A percentile compares a stretch with the other conserved stretches of the same genome.
These are phyloP conservation scores for Hippocampus barbouri DNA, from an alignment of 2,113 vertebrate species.

Conservation along the genomic window DNA sequence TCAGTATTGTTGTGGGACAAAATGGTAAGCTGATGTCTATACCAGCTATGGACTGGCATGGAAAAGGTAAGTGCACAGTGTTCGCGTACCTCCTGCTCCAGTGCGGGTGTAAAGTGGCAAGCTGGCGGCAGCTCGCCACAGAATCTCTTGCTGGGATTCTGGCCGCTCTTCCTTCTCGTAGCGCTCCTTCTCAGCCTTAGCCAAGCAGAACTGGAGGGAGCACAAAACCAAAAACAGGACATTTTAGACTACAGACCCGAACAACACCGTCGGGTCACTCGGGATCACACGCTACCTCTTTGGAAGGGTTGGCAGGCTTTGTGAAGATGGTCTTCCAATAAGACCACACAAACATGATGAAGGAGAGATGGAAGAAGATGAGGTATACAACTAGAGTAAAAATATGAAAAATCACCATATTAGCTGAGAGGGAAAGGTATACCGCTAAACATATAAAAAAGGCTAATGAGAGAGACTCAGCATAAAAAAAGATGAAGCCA, in stretches of 20 bases:
- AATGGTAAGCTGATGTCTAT: no score
- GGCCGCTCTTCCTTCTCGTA: constrained; percentile 82
- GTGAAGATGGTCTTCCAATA: constrained; percentile 98
- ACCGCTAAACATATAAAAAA: neutral
- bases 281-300: constrained; percentile 78
- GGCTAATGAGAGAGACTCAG: neutral
- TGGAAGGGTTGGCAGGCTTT: constrained; percentile 84
- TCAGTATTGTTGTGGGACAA: neutral
- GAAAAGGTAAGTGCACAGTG: neutral
- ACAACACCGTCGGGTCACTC: neutral
- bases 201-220: constrained; percentile 78
- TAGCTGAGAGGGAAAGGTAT: neutral
- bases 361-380: constrained; percentile 92
- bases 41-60: no score
- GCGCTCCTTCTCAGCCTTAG: constrained; percentile 84
- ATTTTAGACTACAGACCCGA: neutral
- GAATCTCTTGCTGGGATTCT: constrained; percentile 87
- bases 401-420: neutral
- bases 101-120: constrained; percentile 88
- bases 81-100: constrained; percentile 78
- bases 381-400: constrained; percentile 86
- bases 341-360: constrained; percentile 96
- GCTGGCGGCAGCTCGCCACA: constrained; percentile 81
- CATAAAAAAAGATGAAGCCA: neutral
- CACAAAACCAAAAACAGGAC: neutral